These are phyloP conservation scores for Lepidocyrtoides sp. DNA, from an alignment of 2,888 invertebrate genomes.

Conservation along the genomic window DNA sequence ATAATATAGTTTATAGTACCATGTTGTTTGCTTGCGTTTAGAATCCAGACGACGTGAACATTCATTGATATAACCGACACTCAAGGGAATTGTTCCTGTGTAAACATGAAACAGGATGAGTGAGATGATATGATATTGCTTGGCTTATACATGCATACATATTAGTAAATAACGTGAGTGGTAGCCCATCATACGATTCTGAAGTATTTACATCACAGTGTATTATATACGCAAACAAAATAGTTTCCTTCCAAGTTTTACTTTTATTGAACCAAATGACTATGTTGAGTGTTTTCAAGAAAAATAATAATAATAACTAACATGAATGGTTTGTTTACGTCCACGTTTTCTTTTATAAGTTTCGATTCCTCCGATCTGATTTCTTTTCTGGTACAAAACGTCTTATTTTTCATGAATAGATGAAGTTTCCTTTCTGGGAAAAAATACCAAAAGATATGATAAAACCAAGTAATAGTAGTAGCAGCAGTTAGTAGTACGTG, in stretches of 20 bases:
- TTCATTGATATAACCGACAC: slow-evolving; percentile 47
- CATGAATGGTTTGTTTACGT: neutral
- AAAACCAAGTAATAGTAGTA: neutral
- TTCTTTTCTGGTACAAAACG: slow-evolving; percentile 11
- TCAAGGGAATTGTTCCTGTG: slow-evolving; percentile 42
- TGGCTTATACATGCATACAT: neutral
- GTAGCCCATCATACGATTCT: too few species aligned
- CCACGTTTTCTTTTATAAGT: neutral
- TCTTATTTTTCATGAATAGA: slow-evolving; percentile 11
- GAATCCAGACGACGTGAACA: neutral
- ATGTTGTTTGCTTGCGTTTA: neutral
- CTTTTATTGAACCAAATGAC: neutral
- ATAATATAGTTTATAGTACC: neutral
- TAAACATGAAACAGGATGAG: slow-evolving; percentile 38
- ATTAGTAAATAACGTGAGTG: too few species aligned
- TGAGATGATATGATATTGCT: neutral
- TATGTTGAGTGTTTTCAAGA: neutral
- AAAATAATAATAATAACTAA: neutral
- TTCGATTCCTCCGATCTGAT: neutral
- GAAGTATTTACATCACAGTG: too few species aligned
- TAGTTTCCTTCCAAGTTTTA: slow-evolving; percentile 17
- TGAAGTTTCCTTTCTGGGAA: slow-evolving; percentile 8
- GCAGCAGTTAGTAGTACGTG: neutral
- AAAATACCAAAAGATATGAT: neutral
- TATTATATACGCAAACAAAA: neutral